Base-by-base conservation (phyloP, 2,888 invertebrate genomes). In the Conomelus anceps region DNA sequence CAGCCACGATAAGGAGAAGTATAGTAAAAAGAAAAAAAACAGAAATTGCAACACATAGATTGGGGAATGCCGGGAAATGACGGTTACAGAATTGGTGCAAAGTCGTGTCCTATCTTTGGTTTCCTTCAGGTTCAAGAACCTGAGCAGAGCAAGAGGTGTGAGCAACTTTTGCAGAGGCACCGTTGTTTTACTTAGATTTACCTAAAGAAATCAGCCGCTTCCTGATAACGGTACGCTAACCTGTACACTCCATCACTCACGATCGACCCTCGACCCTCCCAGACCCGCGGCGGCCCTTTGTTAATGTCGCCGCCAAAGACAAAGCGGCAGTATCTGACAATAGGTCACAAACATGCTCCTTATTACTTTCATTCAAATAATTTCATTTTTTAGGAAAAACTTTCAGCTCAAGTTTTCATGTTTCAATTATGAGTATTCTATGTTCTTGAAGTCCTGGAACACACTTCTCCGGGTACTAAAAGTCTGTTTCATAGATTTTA, bases 101-200 rank as follows among this genome's bases (percentile, higher is more conserved):
- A 86, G 26, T 86, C 86, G 29, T 63, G 86, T 86, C 23, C 86
- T n/a, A 63, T 63, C 63, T 63, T 63, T n/a, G 63, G 63, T 3
- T 86, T 24, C n/a, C 22, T 29, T 3, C 86, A 24, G 86, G 86
- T 86, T 86, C 86, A 23, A 23, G 86, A 86, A 86, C 86, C 86
- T 86, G 63, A 63, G 23, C 86, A 24, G 26, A 22, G 84, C 84
- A 84, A 22, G 22, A 86, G 86, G 86, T 86, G 86, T 86, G 24
- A 86, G 24, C 86, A 86, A 86, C 23, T 86, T 86, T 4, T 86
- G 26, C 29, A 26, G 24, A 11, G 86, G 26, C 1, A 86, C 86
- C 86, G 86, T 86, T 86, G 86, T 86, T 86, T 86, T 86, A 86
- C 24, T 86, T 22, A n/a, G 26, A 86, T 86, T 86, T 86, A 86